phyloP scores from a whole-genome alignment of 2,797 vertebrate species.

The Choloepus didactylus region DNA sequence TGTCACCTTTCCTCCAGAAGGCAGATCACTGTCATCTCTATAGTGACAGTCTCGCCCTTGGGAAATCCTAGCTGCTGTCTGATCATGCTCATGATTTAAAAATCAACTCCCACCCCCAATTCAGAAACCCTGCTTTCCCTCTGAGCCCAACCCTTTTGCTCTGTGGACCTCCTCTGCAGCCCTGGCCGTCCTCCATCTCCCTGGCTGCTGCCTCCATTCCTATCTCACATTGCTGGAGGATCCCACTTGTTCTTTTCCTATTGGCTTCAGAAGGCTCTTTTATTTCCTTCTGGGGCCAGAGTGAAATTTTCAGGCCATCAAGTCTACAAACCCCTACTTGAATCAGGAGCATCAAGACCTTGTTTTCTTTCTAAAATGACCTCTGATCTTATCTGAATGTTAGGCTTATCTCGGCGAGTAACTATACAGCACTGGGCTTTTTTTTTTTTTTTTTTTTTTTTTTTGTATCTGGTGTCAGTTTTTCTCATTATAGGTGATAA shows the following conservation, averaged over 20 bases:
- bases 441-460: not conserved
- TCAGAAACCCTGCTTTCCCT: not conserved
- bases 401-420: constrained; percentile 73
- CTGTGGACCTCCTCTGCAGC: not conserved
- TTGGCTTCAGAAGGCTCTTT: constrained; percentile 45
- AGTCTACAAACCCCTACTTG: not conserved
- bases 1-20: constrained; percentile 12
- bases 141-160: not conserved
- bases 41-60: not conserved
- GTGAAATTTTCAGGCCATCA: constrained; percentile 54
- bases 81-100: not conserved
- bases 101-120: not conserved
- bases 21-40: not conserved
- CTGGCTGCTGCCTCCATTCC: not conserved
- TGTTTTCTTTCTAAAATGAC: constrained; percentile 77
- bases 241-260: not conserved
- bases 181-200: not conserved
- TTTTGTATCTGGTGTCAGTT: not conserved
- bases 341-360: constrained; percentile 63
- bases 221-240: not conserved
- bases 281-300: constrained; percentile 62
- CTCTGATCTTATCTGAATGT: constrained; percentile 73
- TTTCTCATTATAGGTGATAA: not conserved
- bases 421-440: constrained; percentile 26
- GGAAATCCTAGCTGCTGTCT: constrained; percentile 43